Percentiles rank a stretch among this genome's conserved stretches.
These are phyloP conservation scores for Eristalinus aeneus DNA, from an alignment of 2,888 invertebrate species.

Conservation along the genomic window DNA sequence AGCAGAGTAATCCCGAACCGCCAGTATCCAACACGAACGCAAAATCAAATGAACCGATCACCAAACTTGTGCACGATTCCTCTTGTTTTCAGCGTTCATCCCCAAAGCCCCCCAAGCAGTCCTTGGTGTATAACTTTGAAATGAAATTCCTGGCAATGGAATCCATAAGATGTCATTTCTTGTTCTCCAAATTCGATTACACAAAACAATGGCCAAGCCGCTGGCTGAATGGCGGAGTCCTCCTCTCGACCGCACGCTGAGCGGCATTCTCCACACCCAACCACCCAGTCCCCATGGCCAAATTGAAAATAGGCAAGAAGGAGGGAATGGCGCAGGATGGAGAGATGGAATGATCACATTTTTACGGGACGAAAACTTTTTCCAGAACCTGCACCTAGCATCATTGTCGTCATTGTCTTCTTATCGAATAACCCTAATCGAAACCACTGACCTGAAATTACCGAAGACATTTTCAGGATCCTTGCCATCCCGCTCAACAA, in stretches of 20 bases:
- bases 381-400: slow-evolving; percentile 50
- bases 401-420: slow-evolving; percentile 61
- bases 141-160: slow-evolving; percentile 35
- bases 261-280: not conserved
- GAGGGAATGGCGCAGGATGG: slow-evolving; percentile 12
- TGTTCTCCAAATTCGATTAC: slow-evolving; percentile 38
- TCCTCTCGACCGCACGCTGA: not conserved
- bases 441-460: slow-evolving; percentile 64
- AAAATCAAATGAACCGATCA: not conserved
- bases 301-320: not conserved
- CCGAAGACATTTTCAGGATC: slow-evolving; percentile 49
- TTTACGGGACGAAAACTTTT: slow-evolving; percentile 33
- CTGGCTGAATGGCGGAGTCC: not conserved
- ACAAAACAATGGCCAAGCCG: slow-evolving; percentile 41
- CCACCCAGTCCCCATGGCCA: not conserved
- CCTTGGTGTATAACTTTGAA: slow-evolving; percentile 3
- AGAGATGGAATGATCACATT: not conserved
- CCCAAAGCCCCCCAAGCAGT: not conserved
- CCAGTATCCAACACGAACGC: not conserved
- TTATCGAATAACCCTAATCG: slow-evolving; percentile 66
- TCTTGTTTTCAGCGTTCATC: not conserved
- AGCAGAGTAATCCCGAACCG: not conserved
- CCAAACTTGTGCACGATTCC: not conserved
- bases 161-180: slow-evolving; percentile 39
- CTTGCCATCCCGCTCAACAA: not conserved